Conservation (phyloP, 2,888 invertebrate genomes). For the Gasteruption jaculator region DNA sequence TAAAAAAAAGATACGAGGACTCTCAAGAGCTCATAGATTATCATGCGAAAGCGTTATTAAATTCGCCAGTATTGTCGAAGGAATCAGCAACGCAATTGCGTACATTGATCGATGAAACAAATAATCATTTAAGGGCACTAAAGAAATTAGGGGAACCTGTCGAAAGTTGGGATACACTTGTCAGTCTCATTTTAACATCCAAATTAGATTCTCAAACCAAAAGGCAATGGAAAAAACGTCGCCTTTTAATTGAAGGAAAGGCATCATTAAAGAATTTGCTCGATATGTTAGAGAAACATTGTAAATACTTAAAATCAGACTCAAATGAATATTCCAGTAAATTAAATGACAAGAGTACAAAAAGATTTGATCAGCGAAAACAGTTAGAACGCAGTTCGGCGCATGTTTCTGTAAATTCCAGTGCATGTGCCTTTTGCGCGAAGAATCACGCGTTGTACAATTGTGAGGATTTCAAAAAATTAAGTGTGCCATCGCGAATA, state of each 20-base stretch:
- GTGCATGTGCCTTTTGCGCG: slow-evolving; percentile 7
- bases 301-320: background rate
- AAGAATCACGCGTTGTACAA: slow-evolving; percentile 9
- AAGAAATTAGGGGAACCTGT: slow-evolving; percentile 12
- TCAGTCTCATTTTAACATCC: slow-evolving; percentile 7
- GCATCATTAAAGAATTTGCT: background rate
- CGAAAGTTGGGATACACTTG: slow-evolving; percentile 14
- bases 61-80: slow-evolving; percentile 6
- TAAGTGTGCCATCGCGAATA: slow-evolving; percentile 6
- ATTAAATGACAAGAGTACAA: background rate
- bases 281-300: slow-evolving; percentile 5
- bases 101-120: slow-evolving; percentile 9
- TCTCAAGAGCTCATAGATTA: slow-evolving; percentile 7
- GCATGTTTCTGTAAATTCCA: slow-evolving; percentile 1
- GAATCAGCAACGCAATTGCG: slow-evolving; percentile 11
- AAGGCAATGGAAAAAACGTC: slow-evolving; percentile 16
- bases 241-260: background rate
- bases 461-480: slow-evolving; percentile 6
- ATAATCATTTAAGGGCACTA: slow-evolving; percentile 11
- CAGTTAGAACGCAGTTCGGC: background rate
- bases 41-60: slow-evolving; percentile 12
- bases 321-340: background rate
- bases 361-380: background rate
- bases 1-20: slow-evolving; percentile 18
- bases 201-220: slow-evolving; percentile 15